phyloP scores from a whole-genome alignment of 1,140 invertebrate species.

The Mizuhopecten yessoensis region DNA sequence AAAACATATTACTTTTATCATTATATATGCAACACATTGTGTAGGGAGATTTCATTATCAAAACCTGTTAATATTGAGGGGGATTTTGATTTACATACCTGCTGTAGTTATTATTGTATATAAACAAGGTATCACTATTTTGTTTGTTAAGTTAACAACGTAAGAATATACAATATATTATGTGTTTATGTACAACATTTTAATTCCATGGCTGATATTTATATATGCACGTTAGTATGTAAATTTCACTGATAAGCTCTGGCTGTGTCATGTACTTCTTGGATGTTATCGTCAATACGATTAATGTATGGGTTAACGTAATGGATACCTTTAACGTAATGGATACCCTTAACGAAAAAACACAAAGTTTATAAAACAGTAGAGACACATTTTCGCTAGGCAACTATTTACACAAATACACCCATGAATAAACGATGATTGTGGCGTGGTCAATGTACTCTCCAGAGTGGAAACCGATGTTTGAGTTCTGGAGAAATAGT shows the following conservation, averaged over 20 bases:
- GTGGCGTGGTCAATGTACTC: neutral
- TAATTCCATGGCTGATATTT: neutral
- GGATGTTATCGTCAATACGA: neutral
- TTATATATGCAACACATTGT: too few relatives aligned
- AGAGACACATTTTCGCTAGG: neutral
- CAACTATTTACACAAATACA: neutral
- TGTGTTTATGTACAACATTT: neutral
- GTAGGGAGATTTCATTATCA: too few relatives aligned
- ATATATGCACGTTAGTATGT: neutral
- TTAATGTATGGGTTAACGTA: neutral
- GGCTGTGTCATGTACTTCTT: neutral
- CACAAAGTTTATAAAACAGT: neutral
- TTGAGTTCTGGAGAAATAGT: neutral
- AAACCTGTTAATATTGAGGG: too few relatives aligned
- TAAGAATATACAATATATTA: too few relatives aligned
- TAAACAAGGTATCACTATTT: neutral
- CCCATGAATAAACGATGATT: neutral
- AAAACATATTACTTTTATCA: too few relatives aligned
- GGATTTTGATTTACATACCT: too few relatives aligned
- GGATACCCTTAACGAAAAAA: too few relatives aligned
- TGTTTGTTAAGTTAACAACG: too few relatives aligned
- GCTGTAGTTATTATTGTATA: too few relatives aligned
- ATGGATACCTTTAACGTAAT: neutral
- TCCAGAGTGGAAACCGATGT: neutral
- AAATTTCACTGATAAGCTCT: neutral